Conservation (phyloP, 1,140 invertebrate species). For the Latrodectus geometricus region DNA sequence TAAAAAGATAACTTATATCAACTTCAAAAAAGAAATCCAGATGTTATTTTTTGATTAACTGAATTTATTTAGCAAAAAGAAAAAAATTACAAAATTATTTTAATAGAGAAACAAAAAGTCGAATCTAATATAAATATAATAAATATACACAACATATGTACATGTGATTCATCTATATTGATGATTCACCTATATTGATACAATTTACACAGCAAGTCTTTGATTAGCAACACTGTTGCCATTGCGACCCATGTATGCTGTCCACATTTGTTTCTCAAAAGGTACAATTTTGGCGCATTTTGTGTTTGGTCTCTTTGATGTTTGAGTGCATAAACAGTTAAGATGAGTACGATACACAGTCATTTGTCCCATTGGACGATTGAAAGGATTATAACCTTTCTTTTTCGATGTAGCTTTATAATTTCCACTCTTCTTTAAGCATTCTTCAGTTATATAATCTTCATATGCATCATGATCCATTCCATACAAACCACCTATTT, state of each 20-base stretch:
- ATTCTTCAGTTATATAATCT: conserved; percentile 69
- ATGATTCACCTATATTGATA: no score
- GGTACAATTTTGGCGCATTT: conserved; percentile 68
- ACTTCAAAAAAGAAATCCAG: no score
- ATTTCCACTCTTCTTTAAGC: conserved; percentile 66
- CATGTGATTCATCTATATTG: neutral
- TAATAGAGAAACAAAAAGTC: no score
- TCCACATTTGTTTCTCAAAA: conserved; percentile 69
- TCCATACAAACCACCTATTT: conserved; percentile 69
- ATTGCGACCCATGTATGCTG: conserved; percentile 70
- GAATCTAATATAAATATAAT: neutral
- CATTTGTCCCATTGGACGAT: conserved; percentile 72
- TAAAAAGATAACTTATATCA: no score
- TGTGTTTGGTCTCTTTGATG: conserved; percentile 55
- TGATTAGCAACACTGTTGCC: conserved; percentile 66
- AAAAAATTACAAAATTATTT: no score
- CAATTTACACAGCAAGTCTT: conserved; percentile 22
- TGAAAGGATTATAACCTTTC: conserved; percentile 69
- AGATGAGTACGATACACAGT: conserved; percentile 72
- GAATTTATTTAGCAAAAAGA: no score
- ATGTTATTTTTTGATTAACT: no score
- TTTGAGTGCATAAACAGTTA: conserved; percentile 65
- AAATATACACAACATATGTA: neutral
- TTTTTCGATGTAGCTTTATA: conserved; percentile 64
- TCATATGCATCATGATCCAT: conserved; percentile 72